Base-by-base conservation (phyloP, 2,888 invertebrate genomes). In the Ornithoptera alexandrae region DNA sequence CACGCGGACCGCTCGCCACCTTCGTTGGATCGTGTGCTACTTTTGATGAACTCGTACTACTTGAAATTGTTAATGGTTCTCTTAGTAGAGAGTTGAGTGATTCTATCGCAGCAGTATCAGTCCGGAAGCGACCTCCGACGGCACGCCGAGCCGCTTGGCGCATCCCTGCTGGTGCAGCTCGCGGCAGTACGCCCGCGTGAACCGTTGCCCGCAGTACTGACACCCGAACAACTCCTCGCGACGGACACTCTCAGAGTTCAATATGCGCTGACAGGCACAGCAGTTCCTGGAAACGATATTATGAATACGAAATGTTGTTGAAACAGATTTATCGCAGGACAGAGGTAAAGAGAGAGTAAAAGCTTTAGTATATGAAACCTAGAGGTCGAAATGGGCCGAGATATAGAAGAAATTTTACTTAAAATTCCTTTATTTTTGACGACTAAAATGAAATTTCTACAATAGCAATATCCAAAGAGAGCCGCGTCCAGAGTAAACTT, bases 131-230 rank as follows among this genome's bases (percentile, higher is more conserved):
- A 79, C 77, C 10, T 88, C 85, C 22, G 77, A 79, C 0, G 7
- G 18, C 24, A 50, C 72, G 20, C 85, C 86, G 0, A 77, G 65
- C 0, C 75, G 75, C 65, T 66, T 77, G 30, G 84, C 86, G 68
- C 92, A 92, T 0, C 77, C 69, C 65, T 82, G 78, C 76, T 91
- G 84, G 62, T 92, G 92, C 18, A 92, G 79, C 73, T 92, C 85
- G 39, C 89, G 85, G 77, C 91, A 91, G 77, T 91, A 90, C 0
- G 90, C 87, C 18, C 90, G 78, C 2, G 86, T 84, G 74, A 92
- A 92, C 68, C 79, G 75, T 73, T 86, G 81, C 0, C 89, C 87
- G 67, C 92, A 92, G 74, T 86, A 82, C 68, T 75, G 78, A 66
- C 92, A 92, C 39, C 75, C 64, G 76, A 87, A 91, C 6, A 85